Base-by-base conservation (phyloP, 1,140 invertebrate species). In the Oedothorax gibbosus region DNA sequence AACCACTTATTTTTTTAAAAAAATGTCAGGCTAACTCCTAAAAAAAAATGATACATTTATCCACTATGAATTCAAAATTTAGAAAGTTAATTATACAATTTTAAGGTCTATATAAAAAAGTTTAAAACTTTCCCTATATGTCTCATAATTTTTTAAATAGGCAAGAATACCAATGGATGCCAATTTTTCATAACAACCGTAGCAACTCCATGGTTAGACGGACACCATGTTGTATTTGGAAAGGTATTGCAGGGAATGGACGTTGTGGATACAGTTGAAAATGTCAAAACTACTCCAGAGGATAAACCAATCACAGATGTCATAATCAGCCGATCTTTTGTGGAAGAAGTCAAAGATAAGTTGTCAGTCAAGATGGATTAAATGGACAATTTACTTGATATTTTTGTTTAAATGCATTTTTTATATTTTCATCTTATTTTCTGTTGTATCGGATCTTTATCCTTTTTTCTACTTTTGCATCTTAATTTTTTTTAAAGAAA, bases 121-220 rank as follows among this genome's bases (percentile, higher is more conserved):
- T 1, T 35, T 35, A 35, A 35, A 35, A 35, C 5, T 35, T 2
- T 35, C 35, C 2, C 35, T 35, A 35, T 2, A 35, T 35, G 1
- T 35, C 35, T 5, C 35, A 2, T 35, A 35, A 20, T 71, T 71
- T 81, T n/a, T 81, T 7, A 69, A 54, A 35, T 49, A 81, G 85
- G 85, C 54, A 86, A 84, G 69, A 80, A 86, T 35, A 86, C 86
- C 56, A 86, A 86, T 86, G 86, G 98, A 51, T 98, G 96, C 88
- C 98, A 99, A 90, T 99, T 99, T 90, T 98, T 99, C 90, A 97
- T 99, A 88, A 97, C 96, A 8, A 96, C 95, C 6, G 93, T 95
- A 77, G 92, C 94, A 12, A 96, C 97, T 0, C 93, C 94, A 5
- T 99, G 97, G 97, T 90, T 99, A 66, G 95, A 99, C 90, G 95